phyloP scores from a whole-genome alignment of 1,140 invertebrate genomes.

The Andricus grossulariae region DNA sequence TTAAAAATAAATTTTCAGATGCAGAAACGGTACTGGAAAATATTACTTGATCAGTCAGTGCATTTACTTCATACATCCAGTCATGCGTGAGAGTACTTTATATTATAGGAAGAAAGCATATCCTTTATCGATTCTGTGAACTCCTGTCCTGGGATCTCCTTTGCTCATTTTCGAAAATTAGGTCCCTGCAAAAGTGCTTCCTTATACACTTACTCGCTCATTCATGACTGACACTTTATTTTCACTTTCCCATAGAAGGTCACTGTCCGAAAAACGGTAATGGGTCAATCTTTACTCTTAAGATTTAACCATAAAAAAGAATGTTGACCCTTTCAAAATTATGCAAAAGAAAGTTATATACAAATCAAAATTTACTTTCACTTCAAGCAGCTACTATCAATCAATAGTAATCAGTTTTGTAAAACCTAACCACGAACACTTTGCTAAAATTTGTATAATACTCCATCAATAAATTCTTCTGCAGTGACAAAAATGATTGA shows the following conservation, averaged over 20 bases:
- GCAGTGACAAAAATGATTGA: constrained; percentile 19
- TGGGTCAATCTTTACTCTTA: neutral
- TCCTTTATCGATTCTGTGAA: constrained; percentile 19
- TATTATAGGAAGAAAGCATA: neutral
- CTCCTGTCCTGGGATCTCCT: neutral
- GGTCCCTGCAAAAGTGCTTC: neutral
- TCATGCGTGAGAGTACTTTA: constrained; percentile 16
- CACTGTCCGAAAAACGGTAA: neutral
- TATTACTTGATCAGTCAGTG: neutral
- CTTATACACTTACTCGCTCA: neutral
- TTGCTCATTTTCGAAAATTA: constrained; percentile 4
- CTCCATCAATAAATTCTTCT: constrained; percentile 3
- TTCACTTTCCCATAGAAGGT: neutral
- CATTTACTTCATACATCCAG: constrained; percentile 4
- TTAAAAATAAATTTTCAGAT: constrained; percentile 18
- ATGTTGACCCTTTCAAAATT: too few species aligned
- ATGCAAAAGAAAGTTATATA: too few species aligned
- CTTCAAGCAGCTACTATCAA: too few species aligned
- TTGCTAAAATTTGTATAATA: neutral
- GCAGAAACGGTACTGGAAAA: neutral
- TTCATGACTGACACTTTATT: neutral
- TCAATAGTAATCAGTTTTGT: too few species aligned
- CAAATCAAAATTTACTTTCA: too few species aligned
- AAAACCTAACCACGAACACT: too few species aligned
- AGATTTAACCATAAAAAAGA: too few species aligned